These are phyloP conservation scores for Rotaria magnacalcarata DNA, from an alignment of 2,888 invertebrate genomes.

Conservation along the genomic window DNA sequence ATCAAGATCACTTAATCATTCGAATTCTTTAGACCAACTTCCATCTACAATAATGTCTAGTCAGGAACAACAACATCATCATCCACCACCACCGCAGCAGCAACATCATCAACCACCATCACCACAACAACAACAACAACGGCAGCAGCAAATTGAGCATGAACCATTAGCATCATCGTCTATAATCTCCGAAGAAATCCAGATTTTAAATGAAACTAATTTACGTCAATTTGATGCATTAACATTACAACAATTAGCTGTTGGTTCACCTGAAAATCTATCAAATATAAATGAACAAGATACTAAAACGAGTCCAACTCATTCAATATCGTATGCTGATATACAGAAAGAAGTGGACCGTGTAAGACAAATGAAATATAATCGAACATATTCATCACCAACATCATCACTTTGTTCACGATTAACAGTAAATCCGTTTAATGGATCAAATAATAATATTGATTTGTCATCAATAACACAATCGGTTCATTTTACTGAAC, in stretches of 20 bases:
- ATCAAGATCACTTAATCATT: neutral
- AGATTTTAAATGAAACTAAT: too few species aligned
- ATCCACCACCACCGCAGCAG: neutral
- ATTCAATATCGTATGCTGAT: neutral
- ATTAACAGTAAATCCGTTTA: neutral
- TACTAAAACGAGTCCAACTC: neutral
- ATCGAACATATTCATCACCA: neutral
- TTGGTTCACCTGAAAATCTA: too few species aligned
- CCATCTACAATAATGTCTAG: neutral
- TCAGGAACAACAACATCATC: neutral
- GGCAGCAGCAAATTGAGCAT: neutral
- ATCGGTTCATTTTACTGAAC: neutral
- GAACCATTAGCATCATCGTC: neutral
- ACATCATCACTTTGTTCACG: neutral
- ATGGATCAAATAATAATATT: neutral
- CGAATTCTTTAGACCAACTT: neutral
- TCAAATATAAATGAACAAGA: neutral
- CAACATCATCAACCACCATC: neutral
- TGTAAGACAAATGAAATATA: constrained; percentile 12
- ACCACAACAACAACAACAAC: neutral
- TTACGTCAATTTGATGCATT: too few species aligned
- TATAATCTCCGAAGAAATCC: too few species aligned
- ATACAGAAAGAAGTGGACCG: neutral
- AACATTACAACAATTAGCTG: too few species aligned
- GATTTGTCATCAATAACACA: neutral